These are phyloP conservation scores for Malacoraja senta DNA, from an alignment of 2,797 vertebrate genomes.

Conservation along the genomic window DNA sequence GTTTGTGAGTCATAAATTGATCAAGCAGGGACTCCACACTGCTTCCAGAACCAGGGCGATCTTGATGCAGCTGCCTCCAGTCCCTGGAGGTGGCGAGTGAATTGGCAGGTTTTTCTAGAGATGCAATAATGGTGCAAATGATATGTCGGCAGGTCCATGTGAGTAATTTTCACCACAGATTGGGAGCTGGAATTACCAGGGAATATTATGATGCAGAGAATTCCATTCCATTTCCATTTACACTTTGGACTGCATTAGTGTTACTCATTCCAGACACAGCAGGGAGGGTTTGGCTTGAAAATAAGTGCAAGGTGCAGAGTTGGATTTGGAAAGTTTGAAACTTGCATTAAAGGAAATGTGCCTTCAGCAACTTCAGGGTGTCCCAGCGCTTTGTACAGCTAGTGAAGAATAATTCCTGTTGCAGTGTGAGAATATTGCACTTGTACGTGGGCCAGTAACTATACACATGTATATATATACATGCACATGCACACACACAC, in stretches of 20 bases:
- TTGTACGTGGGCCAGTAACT: no score
- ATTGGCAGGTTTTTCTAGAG: background rate
- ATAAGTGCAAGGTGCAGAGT: background rate
- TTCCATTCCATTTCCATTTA: background rate
- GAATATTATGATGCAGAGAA: background rate
- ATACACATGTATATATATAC: background rate
- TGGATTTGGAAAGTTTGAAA: background rate
- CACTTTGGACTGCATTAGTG: no score
- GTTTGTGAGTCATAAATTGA: background rate
- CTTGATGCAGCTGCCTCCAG: background rate
- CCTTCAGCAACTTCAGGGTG: background rate
- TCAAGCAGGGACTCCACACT: background rate
- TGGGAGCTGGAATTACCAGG: background rate
- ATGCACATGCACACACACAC: background rate
- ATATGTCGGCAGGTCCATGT: background rate
- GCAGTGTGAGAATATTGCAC: background rate
- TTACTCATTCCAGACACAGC: background rate
- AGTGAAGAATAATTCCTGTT: background rate
- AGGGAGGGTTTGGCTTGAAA: background rate
- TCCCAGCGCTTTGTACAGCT: background rate
- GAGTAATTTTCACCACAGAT: background rate
- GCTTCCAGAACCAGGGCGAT: background rate
- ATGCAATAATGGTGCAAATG: background rate
- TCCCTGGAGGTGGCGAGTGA: background rate
- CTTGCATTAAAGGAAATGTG: background rate